phyloP scores from a whole-genome alignment of 2,113 vertebrate genomes.

The Plecturocebus donacophilus region DNA sequence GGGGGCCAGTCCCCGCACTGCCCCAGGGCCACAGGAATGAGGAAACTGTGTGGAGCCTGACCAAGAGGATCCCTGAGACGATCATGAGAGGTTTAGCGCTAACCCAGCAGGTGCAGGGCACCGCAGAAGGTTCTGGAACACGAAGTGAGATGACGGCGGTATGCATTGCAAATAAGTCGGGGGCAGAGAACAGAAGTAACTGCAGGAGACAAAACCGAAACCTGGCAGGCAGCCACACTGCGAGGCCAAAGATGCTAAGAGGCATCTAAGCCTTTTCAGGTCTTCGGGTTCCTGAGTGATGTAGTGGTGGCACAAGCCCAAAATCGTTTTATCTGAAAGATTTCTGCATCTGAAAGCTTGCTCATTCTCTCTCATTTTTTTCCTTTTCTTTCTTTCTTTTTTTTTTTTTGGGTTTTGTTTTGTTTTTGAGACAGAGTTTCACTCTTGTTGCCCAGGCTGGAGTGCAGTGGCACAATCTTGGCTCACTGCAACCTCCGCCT shows the following conservation, averaged over 20 bases:
- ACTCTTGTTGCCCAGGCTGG: no score
- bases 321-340: background rate
- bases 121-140: background rate
- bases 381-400: no score
- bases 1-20: fast-evolving
- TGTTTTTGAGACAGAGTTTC: no score
- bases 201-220: no score
- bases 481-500: no score
- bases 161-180: background rate
- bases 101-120: background rate
- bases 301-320: background rate
- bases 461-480: no score
- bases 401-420: no score
- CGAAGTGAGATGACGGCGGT: background rate
- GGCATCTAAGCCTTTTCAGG: background rate
- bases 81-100: no score
- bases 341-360: background rate
- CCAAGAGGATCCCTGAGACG: no score
- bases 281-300: background rate
- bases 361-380: background rate
- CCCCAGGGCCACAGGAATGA: background rate
- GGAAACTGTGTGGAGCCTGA: background rate
- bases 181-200: background rate
- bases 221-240: no score
- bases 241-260: fast-evolving